Evolutionary conservation across 53 echinoderm and acorn worm species (phyloP), one percentile per base, ranked within the genome.

Genomic region (Apostichopus leukothele): DNA sequence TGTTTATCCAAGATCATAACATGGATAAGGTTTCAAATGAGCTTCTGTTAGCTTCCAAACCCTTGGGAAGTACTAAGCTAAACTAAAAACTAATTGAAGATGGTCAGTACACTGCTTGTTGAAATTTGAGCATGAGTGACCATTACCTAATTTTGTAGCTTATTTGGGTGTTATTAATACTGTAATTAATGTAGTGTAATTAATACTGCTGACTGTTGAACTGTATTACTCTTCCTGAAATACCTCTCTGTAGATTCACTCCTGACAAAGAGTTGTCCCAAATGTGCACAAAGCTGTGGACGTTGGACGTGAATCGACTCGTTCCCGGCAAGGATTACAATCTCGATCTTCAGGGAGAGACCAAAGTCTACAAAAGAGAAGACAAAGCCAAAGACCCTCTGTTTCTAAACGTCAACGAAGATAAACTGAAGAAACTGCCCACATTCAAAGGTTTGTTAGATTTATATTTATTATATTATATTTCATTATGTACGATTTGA

Each of bases 311-410:
- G 79, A 99, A 99, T 75, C 86, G 92, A 5, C 90, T 96, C 61
- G 86, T 61, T 13, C 96, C 99, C 7, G 94, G 93, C 1, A 88
- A 74, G 60, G 94, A 99, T 74, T 99, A 95, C 81, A 71, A 91
- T 78, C 90, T 99, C 12, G 91, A 99, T 75, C 92, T 96, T 1
- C 99, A 96, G 85, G 94, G 99, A 18, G 94, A 99, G 76, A 99
- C 99, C 9, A 78, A 90, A 74, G 92, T 88, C 74, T 91, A 90
- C 83, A 94, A 96, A 75, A 57, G 93, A 39, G 60, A 75, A 39
- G 99, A 99, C 75, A 79, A 78, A 26, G 99, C 99, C 21, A 92
- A 88, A 61, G 89, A 89, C 1, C 96, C 96, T 7, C 93, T 99
- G 13, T 99, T 99, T 77, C 16, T 88, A 50, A 84, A 60, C 14